phyloP scores from a whole-genome alignment of 2,888 invertebrate species.

The Plagiodera versicolora region DNA sequence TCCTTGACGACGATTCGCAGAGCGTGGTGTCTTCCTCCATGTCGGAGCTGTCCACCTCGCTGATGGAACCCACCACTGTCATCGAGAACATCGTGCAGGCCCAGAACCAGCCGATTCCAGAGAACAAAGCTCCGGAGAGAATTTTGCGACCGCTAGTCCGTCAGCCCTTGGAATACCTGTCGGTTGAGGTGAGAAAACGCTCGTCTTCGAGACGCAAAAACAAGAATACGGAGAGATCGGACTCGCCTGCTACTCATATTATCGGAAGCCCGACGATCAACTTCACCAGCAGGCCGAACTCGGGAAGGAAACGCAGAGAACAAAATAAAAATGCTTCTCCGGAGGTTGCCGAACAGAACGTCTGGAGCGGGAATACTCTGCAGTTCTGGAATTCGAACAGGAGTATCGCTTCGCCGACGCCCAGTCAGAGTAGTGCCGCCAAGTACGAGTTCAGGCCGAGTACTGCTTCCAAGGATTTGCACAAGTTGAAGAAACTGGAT shows the following conservation, averaged over 20 bases:
- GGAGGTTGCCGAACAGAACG: constrained; percentile 66
- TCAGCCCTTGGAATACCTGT: constrained; percentile 75
- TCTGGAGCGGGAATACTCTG: constrained; percentile 72
- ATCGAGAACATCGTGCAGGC: constrained; percentile 58
- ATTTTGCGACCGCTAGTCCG: constrained; percentile 68
- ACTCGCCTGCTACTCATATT: constrained; percentile 67
- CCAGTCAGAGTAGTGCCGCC: constrained; percentile 59
- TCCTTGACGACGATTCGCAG: constrained; percentile 68
- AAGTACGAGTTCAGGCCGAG: constrained; percentile 63
- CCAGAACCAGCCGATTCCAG: constrained; percentile 50
- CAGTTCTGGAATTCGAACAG: constrained; percentile 65
- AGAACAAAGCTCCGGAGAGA: constrained; percentile 52
- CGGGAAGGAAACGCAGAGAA: constrained; percentile 57
- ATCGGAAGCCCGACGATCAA: constrained; percentile 65
- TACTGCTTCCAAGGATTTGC: constrained; percentile 80
- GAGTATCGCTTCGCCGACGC: constrained; percentile 60
- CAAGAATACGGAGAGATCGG: constrained; percentile 66
- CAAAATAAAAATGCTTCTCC: constrained; percentile 54
- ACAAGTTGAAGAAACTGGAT: constrained; percentile 78
- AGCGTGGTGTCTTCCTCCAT: constrained; percentile 76
- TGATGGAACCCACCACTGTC: constrained; percentile 66
- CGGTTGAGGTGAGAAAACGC: constrained; percentile 66
- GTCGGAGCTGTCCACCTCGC: constrained; percentile 71
- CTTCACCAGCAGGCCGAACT: constrained; percentile 59
- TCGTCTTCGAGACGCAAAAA: constrained; percentile 69